Evolutionary conservation across 2,113 vertebrate species (phyloP), one percentile per base, ranked within the genome.

Genomic region (Larimichthys polyactis): DNA sequence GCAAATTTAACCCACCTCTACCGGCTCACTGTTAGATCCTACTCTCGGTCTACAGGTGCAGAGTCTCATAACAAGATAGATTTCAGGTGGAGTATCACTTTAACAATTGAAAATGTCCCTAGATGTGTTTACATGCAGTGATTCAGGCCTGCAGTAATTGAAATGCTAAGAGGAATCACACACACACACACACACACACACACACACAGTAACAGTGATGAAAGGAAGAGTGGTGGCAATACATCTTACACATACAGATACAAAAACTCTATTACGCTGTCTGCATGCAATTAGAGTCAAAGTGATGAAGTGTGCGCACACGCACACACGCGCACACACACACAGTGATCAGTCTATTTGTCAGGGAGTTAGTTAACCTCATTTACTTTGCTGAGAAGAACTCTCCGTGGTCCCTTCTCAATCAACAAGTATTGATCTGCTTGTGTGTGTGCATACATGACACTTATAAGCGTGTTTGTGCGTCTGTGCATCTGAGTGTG

Each of bases 251-350:
- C 68, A 71, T 24, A 60, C 77, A 81, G 57, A 80, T 67, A 27
- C 58, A 70, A 69, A 40, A 62, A 80, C 67, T 81, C 72, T 52
- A 83, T 87, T 81, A 83, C 63, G 59, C 29, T 27, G 67, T 76
- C 76, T 51, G 36, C 55, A 32, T 69, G 73, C 85, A 84, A 77
- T 81, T 87, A 84, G 64, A 87, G 57, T 68, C 72, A 82, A 24
- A n/a, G 58, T 78, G 84, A 86, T 78, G 64, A 27, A 82, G 44
- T 55, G 12, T 11, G 10, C 46, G 16, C 36, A 48, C 52, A 24
- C 69, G 58, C 70, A 65, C 51, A 44, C 52, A 63, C 46, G 46
- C 67, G 54, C 24, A 71, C 59, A 66, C 59, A 43, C 66, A 71
- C 59, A 74, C 70, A 68, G 15, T 36, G 52, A 79, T 70, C 69